Percentiles rank a stretch among this genome's conserved stretches.
These are phyloP conservation scores for Paratilapia polleni DNA, from an alignment of 2,113 vertebrate genomes.

Conservation along the genomic window DNA sequence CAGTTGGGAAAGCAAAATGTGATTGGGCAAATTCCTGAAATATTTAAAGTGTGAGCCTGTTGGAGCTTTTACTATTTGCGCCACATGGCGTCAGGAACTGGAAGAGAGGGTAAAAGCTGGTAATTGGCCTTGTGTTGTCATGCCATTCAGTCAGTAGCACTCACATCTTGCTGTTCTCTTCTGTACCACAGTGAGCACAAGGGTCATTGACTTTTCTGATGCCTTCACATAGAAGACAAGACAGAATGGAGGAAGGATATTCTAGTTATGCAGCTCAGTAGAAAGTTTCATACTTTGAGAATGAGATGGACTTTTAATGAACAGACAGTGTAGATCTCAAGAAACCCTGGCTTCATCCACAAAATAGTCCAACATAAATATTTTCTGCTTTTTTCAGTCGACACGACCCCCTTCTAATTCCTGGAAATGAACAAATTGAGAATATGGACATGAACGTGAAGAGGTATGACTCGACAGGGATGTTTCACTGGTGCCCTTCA, in stretches of 20 bases:
- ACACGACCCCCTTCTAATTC: constrained; percentile 96
- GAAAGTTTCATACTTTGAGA: constrained; percentile 3
- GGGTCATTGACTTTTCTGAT: constrained; percentile 41
- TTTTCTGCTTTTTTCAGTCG: constrained; percentile 73
- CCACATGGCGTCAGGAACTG: constrained; percentile 87
- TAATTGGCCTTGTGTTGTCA: constrained; percentile 88
- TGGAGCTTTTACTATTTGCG: constrained; percentile 92
- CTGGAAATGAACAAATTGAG: constrained; percentile 96
- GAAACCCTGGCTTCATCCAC: not conserved
- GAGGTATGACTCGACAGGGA: constrained; percentile 98
- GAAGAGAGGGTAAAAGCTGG: constrained; percentile 88
- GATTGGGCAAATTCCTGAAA: constrained; percentile 99
- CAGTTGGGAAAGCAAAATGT: constrained; percentile 92
- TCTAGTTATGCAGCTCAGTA: not conserved
- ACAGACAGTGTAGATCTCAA: not conserved
- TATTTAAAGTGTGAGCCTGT: constrained; percentile 98
- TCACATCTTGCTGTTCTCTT: constrained; percentile 38
- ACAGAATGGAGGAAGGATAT: constrained; percentile 11
- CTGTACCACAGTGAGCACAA: constrained; percentile 64
- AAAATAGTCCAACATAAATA: not conserved
- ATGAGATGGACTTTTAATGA: not conserved
- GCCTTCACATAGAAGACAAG: constrained; percentile 29
- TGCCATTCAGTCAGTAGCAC: constrained; percentile 83
- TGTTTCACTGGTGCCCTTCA: constrained; percentile 99
- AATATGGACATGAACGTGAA: constrained; percentile 98